Evolutionary conservation across 2,888 invertebrate genomes (phyloP).

Genomic region (Drosophila pegasa): DNA sequence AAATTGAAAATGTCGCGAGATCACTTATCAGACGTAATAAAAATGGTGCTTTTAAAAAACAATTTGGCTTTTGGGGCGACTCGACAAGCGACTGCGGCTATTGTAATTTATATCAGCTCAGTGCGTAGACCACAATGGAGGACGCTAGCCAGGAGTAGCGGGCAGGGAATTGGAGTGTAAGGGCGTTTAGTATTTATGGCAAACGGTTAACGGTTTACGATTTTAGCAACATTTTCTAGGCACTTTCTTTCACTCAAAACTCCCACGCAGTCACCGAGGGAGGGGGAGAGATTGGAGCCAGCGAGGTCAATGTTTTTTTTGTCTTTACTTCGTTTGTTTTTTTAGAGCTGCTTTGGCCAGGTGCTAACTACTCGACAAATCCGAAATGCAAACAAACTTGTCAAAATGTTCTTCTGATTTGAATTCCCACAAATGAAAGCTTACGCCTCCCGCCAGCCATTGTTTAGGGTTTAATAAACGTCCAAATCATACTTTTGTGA

Average conservation of each 20-base stretch:
- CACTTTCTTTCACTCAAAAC: constrained; percentile 28
- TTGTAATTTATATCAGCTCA: constrained; percentile 71
- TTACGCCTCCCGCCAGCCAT: constrained; percentile 28
- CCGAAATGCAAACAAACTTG: constrained; percentile 59
- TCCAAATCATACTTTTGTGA: constrained; percentile 78
- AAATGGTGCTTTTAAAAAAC: constrained; percentile 83
- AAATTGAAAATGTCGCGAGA: constrained; percentile 82
- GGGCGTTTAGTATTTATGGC: constrained; percentile 50
- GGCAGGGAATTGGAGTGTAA: constrained; percentile 7
- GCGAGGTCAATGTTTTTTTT: constrained; percentile 30
- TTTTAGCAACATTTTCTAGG: constrained; percentile 42
- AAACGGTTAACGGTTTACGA: constrained; percentile 53
- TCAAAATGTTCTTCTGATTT: constrained; percentile 70
- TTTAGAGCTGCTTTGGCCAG: constrained; percentile 33
- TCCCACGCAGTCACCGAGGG: constrained; percentile 17
- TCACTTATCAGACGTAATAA: constrained; percentile 81
- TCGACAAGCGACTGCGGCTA: constrained; percentile 43
- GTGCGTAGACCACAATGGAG: constrained; percentile 50
- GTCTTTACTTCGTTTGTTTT: constrained; percentile 9
- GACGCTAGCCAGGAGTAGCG: background rate
- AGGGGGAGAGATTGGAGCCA: background rate
- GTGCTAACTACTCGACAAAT: constrained; percentile 69
- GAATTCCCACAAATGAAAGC: constrained; percentile 71
- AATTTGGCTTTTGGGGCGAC: constrained; percentile 78
- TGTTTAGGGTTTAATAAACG: constrained; percentile 78